Evolutionary conservation across 2,888 invertebrate species (phyloP), one percentile per base, ranked within the genome.

Genomic region (Xanthia icteritia): DNA sequence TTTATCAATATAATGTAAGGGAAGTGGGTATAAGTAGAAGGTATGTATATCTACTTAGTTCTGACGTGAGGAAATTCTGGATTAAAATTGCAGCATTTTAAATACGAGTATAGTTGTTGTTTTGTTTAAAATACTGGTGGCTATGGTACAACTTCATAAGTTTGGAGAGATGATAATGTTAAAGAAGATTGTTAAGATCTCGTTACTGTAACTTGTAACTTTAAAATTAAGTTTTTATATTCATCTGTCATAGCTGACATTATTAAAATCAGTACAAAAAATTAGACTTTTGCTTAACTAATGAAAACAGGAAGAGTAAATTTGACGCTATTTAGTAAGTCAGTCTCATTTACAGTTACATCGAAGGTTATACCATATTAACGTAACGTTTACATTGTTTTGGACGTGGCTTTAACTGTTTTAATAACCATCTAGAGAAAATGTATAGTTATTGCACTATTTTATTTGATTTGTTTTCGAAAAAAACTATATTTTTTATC

Each of bases 1-100:
- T 90, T 90, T 89, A 87, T 89, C 89, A 79, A 83, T 79, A 83
- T 81, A 73, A 76, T 83, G 76, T 56, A 48, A 75, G 82, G 83
- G 81, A 79, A 79, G 81, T 82, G 76, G 77, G 74, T 85, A 72
- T 82, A 71, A 39, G 68, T 64, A 27, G n/a, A 5, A 65, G 69
- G 68, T 70, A 42, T 69, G 56, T 45, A 45, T 45, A 15, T 65
- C 54, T 68, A n/a, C 78, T 68, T 27, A 5, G 15, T 6, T 72
- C 13, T 78, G 66, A 75, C 60, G 58, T 64, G 4, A 11, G 31
- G 74, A 70, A 82, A 75, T 63, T 54, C 15, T 27, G 23, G 64
- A 74, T 58, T 51, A 27, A 54, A 69, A 66, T 74, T 61, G 67
- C 45, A 36, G n/a, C 56, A 31, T 60, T 71, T 71, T 54, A 56